A percentile compares a stretch with the other conserved stretches of the same genome.
Conservation (phyloP, 2,888 invertebrate genomes). For the Amblyjoppa fuscipennis region DNA sequence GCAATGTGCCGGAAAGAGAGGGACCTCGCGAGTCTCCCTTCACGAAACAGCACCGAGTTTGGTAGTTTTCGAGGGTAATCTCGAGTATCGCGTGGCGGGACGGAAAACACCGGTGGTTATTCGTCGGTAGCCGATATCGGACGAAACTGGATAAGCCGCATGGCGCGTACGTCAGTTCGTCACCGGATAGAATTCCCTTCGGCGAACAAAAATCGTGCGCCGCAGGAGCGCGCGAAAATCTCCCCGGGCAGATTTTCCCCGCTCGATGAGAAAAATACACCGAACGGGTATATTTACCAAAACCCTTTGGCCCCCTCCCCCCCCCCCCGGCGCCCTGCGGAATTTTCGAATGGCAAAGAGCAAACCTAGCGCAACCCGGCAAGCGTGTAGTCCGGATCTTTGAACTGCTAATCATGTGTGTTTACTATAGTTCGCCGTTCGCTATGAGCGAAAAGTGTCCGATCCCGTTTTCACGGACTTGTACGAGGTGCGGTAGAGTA, state of each 20-base stretch:
- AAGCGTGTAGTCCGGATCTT: slow-evolving; percentile 4
- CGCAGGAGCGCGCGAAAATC: slow-evolving; percentile 16
- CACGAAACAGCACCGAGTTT: slow-evolving; percentile 5
- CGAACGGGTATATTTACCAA: slow-evolving; percentile 47
- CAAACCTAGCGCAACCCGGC: slow-evolving; percentile 19
- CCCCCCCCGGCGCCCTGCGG: not conserved
- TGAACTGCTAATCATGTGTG: not conserved
- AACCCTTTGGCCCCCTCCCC: slow-evolving; percentile 46
- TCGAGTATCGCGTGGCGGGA: not conserved
- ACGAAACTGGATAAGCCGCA: slow-evolving; percentile 41
- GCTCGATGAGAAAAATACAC: slow-evolving; percentile 31
- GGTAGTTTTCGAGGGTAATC: slow-evolving; percentile 8
- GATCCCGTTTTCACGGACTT: not conserved
- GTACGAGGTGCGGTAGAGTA: no score
- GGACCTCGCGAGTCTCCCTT: not conserved
- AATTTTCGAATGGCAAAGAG: slow-evolving; percentile 57
- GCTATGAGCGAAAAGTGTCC: not conserved
- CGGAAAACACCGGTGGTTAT: slow-evolving; percentile 31
- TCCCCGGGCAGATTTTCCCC: slow-evolving; percentile 39
- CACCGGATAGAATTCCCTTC: slow-evolving; percentile 1
- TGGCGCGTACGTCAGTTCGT: slow-evolving; percentile 18
- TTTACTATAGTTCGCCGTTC: not conserved
- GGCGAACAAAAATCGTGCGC: slow-evolving; percentile 27
- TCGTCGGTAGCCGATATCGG: slow-evolving; percentile 43
- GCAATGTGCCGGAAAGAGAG: not conserved